Evolutionary conservation across 23 tunicate genomes (phyloP), one percentile per base, ranked within the genome.

Genomic region (Halocynthia roretzi): DNA sequence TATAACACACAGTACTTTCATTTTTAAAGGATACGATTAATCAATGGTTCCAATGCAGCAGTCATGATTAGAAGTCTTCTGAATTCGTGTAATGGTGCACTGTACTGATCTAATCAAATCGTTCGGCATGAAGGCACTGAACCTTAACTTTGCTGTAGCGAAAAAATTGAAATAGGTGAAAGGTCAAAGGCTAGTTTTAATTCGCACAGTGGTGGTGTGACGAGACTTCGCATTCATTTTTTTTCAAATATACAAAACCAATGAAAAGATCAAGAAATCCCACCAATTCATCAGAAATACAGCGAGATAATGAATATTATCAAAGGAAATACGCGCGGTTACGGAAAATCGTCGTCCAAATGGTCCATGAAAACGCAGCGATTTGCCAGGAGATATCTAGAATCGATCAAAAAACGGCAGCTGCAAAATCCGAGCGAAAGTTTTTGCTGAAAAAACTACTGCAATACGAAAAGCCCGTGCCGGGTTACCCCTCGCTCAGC

Each of bases 41-140:
- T 80, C 53, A 88, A 50, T 6, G 94, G 81, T 51, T 88, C 94
- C 5, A 88, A 65, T 7, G 94, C 87, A 17, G 87, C 71, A 6
- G 94, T 84, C 94, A 88, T 88, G 70, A 65, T 15, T 31, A 31
- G 4, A 31, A 31, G 44, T 31, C 44, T 31, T 31, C 44, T 0
- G 44, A 31, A 4, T 31, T 31, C 44, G 44, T 31, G 4, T 31
- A 31, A 31, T 31, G 44, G 44, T 31, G 44, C 44, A 31, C 44
- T 31, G 44, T 0, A 4, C 44, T 31, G 4, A 31, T 31, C 2
- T 31, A 31, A 31, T 31, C 44, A 31, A 31, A 31, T 0, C 44
- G 44, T 31, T 31, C 44, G 44, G 44, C 44, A 31, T 31, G 44
- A 31, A 4, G 2, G 44, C 44, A 31, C 44, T 31, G 44, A 31